Evolutionary conservation across 2,797 vertebrate genomes (phyloP).

Genomic region (Picus viridis): DNA sequence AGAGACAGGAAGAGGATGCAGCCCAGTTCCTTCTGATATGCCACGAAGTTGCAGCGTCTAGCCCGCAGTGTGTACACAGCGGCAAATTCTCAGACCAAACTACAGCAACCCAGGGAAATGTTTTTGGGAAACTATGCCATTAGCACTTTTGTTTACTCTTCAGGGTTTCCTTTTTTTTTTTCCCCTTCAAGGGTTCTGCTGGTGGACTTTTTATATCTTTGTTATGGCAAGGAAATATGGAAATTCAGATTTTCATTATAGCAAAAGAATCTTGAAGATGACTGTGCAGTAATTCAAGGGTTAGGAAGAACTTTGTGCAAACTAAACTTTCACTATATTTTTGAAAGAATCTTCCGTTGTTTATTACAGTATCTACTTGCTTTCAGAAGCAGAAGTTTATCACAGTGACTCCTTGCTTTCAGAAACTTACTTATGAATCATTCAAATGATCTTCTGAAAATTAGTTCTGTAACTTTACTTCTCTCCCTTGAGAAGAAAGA

Average conservation of each 20-base stretch:
- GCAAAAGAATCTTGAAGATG: neutral
- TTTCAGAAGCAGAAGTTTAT: neutral
- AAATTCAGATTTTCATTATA: constrained; percentile 10
- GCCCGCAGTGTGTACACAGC: constrained; percentile 78
- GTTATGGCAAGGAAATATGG: neutral
- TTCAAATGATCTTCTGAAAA: neutral
- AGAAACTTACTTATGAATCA: neutral
- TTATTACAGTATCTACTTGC: neutral
- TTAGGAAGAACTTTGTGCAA: neutral
- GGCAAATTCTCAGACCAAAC: constrained; percentile 78
- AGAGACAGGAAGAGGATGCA: constrained; percentile 89
- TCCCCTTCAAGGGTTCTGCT: neutral
- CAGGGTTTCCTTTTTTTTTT: constrained; percentile 75
- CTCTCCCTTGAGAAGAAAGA: neutral
- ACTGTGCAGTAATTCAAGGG: neutral
- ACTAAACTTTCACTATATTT: neutral
- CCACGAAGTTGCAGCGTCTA: constrained; percentile 74
- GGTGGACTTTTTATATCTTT: constrained; percentile 53
- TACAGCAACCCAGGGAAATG: constrained; percentile 78
- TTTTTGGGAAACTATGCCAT: constrained; percentile 81
- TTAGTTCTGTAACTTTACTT: neutral
- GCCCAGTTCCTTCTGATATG: constrained; percentile 88
- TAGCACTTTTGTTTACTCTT: constrained; percentile 83
- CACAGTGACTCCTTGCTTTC: neutral
- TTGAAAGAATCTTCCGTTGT: neutral